These are phyloP conservation scores for Pseudonaja textilis DNA, from an alignment of 2,113 vertebrate genomes.

Conservation along the genomic window DNA sequence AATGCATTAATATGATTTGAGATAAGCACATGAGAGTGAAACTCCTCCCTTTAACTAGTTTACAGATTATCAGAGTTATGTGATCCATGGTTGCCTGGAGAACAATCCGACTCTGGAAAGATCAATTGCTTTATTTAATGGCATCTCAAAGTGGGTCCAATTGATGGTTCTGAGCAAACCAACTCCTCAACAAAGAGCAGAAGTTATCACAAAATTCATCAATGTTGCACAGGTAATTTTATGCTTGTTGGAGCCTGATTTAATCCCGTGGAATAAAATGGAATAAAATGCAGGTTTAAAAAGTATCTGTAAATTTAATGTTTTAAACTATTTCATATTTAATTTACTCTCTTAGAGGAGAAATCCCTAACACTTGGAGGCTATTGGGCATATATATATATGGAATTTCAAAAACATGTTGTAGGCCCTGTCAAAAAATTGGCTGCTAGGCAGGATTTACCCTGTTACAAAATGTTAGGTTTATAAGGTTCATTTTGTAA, in stretches of 20 bases:
- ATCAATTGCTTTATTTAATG: conserved; percentile 95
- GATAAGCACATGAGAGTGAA: not conserved
- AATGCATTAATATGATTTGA: not conserved
- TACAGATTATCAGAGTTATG: conserved; percentile 95
- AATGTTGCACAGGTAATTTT: conserved; percentile 88
- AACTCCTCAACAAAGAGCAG: conserved; percentile 90
- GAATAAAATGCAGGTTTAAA: not conserved
- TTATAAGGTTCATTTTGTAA: not conserved
- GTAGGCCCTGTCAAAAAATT: not conserved
- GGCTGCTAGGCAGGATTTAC: not conserved
- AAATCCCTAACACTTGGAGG: not conserved
- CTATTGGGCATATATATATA: not conserved
- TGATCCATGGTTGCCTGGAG: conserved; percentile 89
- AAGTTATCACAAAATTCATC: conserved; percentile 97
- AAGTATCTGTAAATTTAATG: not conserved
- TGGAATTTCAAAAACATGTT: not conserved
- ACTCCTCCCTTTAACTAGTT: conserved; percentile 75
- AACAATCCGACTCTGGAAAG: conserved; percentile 95
- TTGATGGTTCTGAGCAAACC: conserved; percentile 98
- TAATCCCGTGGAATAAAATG: not conserved
- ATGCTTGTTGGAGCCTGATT: not conserved
- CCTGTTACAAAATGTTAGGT: not conserved
- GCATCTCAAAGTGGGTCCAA: conserved; percentile 97
- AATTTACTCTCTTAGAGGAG: not conserved
- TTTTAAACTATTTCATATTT: not conserved